Evolutionary conservation across 2,113 vertebrate genomes (phyloP).

Genomic region (Noturus placidus): DNA sequence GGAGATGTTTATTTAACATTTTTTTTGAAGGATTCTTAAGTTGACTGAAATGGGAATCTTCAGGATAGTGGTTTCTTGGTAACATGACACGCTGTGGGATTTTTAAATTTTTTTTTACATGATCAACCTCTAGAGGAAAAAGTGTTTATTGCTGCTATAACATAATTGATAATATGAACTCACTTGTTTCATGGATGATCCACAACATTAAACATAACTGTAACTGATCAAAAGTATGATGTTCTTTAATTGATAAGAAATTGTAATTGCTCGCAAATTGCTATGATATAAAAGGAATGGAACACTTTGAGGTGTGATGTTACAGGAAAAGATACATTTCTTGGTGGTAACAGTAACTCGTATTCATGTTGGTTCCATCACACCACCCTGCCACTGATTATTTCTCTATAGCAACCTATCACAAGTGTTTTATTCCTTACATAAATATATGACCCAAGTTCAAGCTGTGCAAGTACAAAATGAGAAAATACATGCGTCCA

Average conservation of each 20-base stretch:
- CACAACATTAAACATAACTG: neutral
- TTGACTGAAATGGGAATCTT: neutral
- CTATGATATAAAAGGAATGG: neutral
- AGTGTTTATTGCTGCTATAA: neutral
- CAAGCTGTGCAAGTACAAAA: conserved; percentile 59
- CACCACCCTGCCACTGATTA: neutral
- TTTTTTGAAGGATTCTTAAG: neutral
- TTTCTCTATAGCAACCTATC: neutral
- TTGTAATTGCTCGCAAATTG: neutral
- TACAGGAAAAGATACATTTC: neutral
- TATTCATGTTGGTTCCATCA: neutral
- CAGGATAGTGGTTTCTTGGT: neutral
- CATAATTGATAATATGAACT: neutral
- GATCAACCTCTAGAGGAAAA: neutral
- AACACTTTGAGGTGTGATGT: neutral
- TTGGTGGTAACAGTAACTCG: neutral
- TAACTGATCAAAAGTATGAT: neutral
- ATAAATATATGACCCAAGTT: conserved; percentile 58
- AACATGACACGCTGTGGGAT: neutral
- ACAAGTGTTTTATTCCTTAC: neutral
- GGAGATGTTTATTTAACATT: neutral
- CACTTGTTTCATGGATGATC: neutral
- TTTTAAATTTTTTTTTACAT: neutral
- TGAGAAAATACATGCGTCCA: conserved; percentile 65
- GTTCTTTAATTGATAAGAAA: neutral